Evolutionary conservation across 2,797 vertebrate species (phyloP), one percentile per base, ranked within the genome.

Genomic region (Acrocephalus scirpaceus): DNA sequence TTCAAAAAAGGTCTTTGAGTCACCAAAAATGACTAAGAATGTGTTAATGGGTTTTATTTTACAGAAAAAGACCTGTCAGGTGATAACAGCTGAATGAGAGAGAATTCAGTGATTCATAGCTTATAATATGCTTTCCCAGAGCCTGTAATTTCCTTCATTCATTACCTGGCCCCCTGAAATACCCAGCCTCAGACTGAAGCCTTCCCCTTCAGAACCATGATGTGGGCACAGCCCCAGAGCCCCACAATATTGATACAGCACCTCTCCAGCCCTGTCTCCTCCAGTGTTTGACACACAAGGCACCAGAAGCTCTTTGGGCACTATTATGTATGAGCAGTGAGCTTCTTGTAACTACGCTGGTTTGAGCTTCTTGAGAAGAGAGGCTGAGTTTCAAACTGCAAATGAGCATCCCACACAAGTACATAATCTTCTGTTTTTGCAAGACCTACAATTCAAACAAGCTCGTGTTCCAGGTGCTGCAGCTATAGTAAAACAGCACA

Each of bases 21-120:
- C 95, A 95, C 65, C 61, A 60, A 88, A 93, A 88, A 87, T 80
- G 18, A 90, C 16, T 32, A 86, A 84, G 74, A 82, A 83, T 5
- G 2, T 3, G 0, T 58, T 89, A 92, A 77, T 8, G 6, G 84
- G 27, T 80, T 95, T 95, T 84, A 64, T 94, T 83, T 86, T 29
- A 90, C 0, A 0, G 73, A 85, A 88, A 76, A 85, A 25, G 53
- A 32, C 53, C 61, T 64, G 38, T 73, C 73, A 65, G 61, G 40
- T 92, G 84, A 81, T 64, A 94, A 53, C 29, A 86, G 62, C 30
- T 80, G 57, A 84, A 89, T 30, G 36, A 87, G 80, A 88, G 64
- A 94, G 51, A 48, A 88, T 77, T 92, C 13, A 5, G 61, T 77
- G 89, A 96, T 94, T 96, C 91, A 96, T 11, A 84, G 73, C 48